Conservation (phyloP, 1,140 invertebrate genomes). For the Calephelis nemesis region DNA sequence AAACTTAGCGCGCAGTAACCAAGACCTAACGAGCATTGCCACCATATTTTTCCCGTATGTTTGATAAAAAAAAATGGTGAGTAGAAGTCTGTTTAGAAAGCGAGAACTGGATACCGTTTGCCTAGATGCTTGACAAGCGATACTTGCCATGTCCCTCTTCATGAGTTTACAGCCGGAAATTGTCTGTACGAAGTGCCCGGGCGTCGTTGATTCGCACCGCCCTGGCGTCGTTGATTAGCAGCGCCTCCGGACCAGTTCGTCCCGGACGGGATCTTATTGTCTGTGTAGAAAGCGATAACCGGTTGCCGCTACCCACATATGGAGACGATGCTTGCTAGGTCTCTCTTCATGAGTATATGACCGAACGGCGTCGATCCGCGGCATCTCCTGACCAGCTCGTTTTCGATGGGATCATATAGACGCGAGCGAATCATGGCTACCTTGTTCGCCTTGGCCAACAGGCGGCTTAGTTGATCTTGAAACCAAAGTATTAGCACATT, state of each 20-base stretch:
- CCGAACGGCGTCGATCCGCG: conserved; percentile 1
- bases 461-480: conserved; percentile 3
- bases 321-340: conserved; percentile 3
- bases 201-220: neutral
- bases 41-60: neutral
- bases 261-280: neutral
- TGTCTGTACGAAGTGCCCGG: neutral
- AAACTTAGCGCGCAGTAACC: too few relatives aligned
- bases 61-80: conserved; percentile 9
- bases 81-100: neutral
- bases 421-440: conserved; percentile 11
- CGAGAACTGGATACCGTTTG: neutral
- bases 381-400: neutral
- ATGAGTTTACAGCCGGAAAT: conserved; percentile 1
- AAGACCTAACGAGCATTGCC: neutral
- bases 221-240: neutral
- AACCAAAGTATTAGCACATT: conserved; percentile 4
- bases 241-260: neutral
- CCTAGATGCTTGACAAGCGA: neutral
- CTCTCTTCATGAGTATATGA: neutral
- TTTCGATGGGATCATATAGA: conserved; percentile 2
- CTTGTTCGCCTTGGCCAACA: conserved; percentile 4
- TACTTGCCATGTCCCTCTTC: neutral
- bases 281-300: neutral
- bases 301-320: conserved; percentile 5